Conservation (phyloP, 2,797 vertebrate species). For the Coranthus polyacanthus region DNA sequence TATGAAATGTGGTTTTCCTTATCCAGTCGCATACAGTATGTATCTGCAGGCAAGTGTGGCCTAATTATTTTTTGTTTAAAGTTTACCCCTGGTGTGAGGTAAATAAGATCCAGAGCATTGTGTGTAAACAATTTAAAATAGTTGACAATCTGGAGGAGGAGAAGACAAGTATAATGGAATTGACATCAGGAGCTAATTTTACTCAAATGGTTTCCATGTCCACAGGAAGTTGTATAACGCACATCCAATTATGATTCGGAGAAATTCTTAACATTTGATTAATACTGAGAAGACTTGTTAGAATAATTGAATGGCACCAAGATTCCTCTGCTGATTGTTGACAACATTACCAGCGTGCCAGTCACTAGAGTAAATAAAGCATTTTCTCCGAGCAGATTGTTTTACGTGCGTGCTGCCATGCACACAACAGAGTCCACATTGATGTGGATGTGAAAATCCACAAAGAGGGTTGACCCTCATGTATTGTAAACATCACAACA, state of each 20-base stretch:
- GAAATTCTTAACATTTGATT: conserved; percentile 19
- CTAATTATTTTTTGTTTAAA: conserved; percentile 52
- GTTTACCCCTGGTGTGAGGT: conserved; percentile 28
- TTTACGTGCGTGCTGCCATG: no score
- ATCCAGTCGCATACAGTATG: neutral
- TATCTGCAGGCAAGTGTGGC: conserved; percentile 19
- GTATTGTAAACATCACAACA: no score
- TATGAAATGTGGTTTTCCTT: conserved; percentile 25
- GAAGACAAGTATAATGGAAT: conserved; percentile 18
- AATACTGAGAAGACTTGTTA: neutral
- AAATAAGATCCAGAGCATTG: conserved; percentile 57
- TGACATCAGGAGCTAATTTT: conserved; percentile 43
- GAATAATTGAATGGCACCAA: neutral
- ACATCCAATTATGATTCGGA: conserved; percentile 39
- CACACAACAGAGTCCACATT: no score
- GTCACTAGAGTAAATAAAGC: no score
- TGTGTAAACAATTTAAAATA: conserved; percentile 43
- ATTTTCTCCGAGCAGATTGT: no score
- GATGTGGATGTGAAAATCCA: no score
- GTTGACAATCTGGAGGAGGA: conserved; percentile 34
- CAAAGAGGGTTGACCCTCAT: no score
- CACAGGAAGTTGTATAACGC: conserved; percentile 31
- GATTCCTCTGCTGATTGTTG: neutral
- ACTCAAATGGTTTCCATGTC: conserved; percentile 70
- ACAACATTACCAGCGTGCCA: neutral